Evolutionary conservation across 2,113 vertebrate species (phyloP).

Genomic region (Ceyx melanurus): DNA sequence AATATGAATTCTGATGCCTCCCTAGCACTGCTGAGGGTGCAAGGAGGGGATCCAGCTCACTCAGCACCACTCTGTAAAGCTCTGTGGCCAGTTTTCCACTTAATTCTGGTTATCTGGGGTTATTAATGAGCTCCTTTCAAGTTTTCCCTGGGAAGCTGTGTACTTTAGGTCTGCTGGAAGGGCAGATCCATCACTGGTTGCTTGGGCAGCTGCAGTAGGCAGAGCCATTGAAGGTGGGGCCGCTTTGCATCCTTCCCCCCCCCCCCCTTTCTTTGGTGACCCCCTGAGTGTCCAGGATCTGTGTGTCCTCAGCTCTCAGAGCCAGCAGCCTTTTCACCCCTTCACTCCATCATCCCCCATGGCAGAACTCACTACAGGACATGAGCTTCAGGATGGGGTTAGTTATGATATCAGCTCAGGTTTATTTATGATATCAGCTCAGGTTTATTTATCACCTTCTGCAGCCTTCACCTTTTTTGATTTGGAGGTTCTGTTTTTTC

Average conservation of each 20-base stretch:
- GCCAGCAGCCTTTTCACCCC: background rate
- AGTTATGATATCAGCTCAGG: background rate
- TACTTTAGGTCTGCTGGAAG: background rate
- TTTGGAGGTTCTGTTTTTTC: background rate
- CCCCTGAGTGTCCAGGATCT: background rate
- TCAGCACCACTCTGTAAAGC: background rate
- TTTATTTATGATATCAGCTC: background rate
- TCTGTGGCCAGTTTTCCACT: conserved; percentile 18
- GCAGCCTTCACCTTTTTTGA: background rate
- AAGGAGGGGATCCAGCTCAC: conserved; percentile 1
- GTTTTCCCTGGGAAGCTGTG: background rate
- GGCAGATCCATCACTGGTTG: background rate
- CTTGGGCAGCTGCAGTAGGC: background rate
- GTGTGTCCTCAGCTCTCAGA: background rate
- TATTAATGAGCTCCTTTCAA: conserved; percentile 38
- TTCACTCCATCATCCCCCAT: background rate
- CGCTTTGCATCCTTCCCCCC: conserved; percentile 14
- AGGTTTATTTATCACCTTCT: background rate
- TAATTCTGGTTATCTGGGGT: conserved; percentile 13
- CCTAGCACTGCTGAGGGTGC: background rate
- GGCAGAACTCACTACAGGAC: background rate
- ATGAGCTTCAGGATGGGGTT: background rate
- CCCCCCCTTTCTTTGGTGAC: background rate
- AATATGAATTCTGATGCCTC: conserved; percentile 12
- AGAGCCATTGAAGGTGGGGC: background rate